These are phyloP conservation scores for Pristionchus maxplancki DNA, from an alignment of 2,888 invertebrate species.

Conservation along the genomic window DNA sequence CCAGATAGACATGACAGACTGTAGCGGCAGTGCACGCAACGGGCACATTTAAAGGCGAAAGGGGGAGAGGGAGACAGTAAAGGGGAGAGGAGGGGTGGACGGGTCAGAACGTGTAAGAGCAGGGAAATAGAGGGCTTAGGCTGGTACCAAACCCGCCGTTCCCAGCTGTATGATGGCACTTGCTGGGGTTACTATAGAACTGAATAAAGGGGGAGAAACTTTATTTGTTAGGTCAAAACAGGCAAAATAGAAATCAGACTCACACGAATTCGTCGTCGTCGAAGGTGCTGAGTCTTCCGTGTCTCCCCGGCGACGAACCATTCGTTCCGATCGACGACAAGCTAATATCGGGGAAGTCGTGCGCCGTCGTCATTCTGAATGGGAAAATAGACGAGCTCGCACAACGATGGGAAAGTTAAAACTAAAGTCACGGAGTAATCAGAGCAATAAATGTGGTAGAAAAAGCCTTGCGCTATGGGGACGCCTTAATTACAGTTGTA, in stretches of 20 bases:
- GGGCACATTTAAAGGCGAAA: background rate
- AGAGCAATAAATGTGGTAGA: too few species aligned
- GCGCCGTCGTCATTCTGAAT: conserved; percentile 28
- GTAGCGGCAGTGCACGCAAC: background rate
- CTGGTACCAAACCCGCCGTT: too few species aligned
- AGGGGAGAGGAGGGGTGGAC: background rate
- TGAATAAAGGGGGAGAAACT: too few species aligned
- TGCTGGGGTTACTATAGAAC: too few species aligned
- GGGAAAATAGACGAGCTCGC: background rate
- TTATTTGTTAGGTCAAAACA: too few species aligned
- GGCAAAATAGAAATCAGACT: background rate
- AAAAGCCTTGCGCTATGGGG: too few species aligned
- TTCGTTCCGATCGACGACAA: conserved; percentile 45
- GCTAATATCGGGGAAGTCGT: conserved; percentile 46
- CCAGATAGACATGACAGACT: background rate
- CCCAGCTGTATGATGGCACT: too few species aligned
- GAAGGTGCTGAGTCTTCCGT: conserved; percentile 19
- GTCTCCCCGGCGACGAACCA: background rate
- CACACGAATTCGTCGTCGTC: conserved; percentile 41
- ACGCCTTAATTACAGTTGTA: too few species aligned
- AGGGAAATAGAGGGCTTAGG: background rate
- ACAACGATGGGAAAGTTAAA: too few species aligned
- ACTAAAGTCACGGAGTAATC: too few species aligned
- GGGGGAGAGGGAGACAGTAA: background rate
- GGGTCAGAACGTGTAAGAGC: background rate